Conservation (phyloP, 2,888 invertebrate species). For the Oligia latruncula region DNA sequence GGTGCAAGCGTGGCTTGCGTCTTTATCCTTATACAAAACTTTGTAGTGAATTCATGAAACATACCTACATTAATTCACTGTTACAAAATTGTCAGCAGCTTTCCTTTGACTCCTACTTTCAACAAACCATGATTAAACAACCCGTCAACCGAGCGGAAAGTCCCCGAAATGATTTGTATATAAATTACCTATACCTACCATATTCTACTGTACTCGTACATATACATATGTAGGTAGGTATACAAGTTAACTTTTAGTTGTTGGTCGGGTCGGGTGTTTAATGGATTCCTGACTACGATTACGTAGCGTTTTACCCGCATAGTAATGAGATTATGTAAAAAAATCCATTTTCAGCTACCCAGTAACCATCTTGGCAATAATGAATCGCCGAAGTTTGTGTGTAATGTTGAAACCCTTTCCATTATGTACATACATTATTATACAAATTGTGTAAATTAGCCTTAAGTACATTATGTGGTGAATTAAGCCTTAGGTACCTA, state of each 20-base stretch:
- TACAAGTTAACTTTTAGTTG: conserved; percentile 22
- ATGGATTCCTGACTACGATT: conserved; percentile 49
- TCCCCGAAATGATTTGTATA: not conserved
- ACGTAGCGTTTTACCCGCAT: conserved; percentile 42
- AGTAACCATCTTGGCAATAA: conserved; percentile 23
- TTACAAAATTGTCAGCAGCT: not conserved
- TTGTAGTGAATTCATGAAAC: not conserved
- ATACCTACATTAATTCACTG: not conserved
- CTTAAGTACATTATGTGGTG: too few relatives aligned
- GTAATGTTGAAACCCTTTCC: conserved; percentile 17
- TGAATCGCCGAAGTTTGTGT: conserved; percentile 2
- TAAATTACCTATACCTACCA: not conserved
- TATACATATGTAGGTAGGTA: too few relatives aligned
- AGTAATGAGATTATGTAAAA: conserved; percentile 33
- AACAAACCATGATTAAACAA: not conserved
- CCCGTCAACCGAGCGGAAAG: not conserved
- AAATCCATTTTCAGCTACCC: conserved; percentile 11
- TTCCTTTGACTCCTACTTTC: not conserved
- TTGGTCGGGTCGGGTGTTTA: conserved; percentile 30
- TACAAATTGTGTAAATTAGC: too few relatives aligned
- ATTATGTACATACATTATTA: not conserved
- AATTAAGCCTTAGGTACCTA: too few relatives aligned
- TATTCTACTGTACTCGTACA: not conserved
- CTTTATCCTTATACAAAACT: not conserved
- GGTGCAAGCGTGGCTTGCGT: too few relatives aligned